Percentiles rank a stretch among this genome's conserved stretches.
Conservation (phyloP, 1,140 invertebrate species). For the Sarcophaga peregrina region DNA sequence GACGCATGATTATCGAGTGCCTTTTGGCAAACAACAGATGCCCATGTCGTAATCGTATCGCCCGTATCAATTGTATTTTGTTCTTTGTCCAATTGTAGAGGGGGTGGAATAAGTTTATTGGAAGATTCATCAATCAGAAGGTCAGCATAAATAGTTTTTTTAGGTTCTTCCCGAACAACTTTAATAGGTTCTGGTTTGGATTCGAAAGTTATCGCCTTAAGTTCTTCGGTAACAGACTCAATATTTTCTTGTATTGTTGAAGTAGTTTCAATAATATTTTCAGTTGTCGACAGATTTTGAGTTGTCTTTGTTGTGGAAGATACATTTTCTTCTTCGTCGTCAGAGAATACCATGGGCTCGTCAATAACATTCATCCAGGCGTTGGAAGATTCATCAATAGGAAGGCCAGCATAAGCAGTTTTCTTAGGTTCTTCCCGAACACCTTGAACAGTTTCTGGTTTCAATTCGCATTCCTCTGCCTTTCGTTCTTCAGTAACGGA, state of each 20-base stretch:
- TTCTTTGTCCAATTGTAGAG: conserved; percentile 53
- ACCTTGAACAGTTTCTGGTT: background rate
- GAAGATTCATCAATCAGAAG: conserved; percentile 67
- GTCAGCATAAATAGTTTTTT: conserved; percentile 62
- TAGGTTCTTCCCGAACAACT: conserved; percentile 55
- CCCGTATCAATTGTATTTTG: background rate
- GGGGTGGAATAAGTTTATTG: conserved; percentile 54
- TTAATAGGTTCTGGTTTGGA: background rate
- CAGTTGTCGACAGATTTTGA: background rate
- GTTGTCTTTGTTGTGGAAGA: background rate
- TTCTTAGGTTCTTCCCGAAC: conserved; percentile 41
- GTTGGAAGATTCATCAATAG: conserved; percentile 66
- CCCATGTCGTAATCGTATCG: background rate
- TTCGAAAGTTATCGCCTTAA: background rate
- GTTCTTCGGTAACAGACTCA: conserved; percentile 1
- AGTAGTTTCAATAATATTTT: conserved; percentile 33
- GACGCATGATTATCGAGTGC: too few relatives aligned
- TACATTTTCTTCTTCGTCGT: conserved; percentile 59
- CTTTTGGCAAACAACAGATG: background rate
- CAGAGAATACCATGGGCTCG: conserved; percentile 68
- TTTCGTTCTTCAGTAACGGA: conserved; percentile 3
- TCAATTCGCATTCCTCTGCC: background rate
- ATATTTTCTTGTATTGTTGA: background rate
- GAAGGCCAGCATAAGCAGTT: conserved; percentile 64
- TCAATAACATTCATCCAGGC: conserved; percentile 68